Base-by-base conservation (phyloP, 2,888 invertebrate species). In the Caenorhabditis sp. region DNA sequence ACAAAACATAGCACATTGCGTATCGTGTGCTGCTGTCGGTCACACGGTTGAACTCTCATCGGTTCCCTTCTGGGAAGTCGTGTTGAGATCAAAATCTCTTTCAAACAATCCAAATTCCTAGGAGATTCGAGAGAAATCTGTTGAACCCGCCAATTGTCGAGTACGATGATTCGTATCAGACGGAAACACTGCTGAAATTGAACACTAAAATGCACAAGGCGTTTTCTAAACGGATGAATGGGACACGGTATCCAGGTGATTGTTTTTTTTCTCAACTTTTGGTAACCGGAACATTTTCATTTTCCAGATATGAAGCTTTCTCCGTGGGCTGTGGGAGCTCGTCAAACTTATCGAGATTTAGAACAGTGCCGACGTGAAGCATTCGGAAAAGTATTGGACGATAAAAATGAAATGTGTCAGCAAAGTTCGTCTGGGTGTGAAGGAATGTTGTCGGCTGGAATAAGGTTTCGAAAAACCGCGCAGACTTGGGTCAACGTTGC, bases 351-450 rank as follows among this genome's bases (percentile, higher is more conserved):
- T 58, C 62, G 77, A 10, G 66, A 77, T 24, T 53, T 77, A 24
- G 77, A 77, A 50, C 73, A 74, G 43, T 77, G 77, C 26, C 69
- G 77, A 24, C 61, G 66, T 0, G 77, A 77, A 31, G 77, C 70
- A 4, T 77, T 77, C 50, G 77, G 77, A 12, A 54, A 53, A 8
- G 57, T 27, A 1, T 58, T 77, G 1, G 63, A 67, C 49, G 77
- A 68, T 51, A 26, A 53, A 19, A 77, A 77, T 50, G 63, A 77
- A 58, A 77, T 77, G 68, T 77, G 77, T 31, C 77, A 77, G 31
- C 77, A 77, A 24, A 70, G 70, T 57, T 62, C 72, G 8, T 54
- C 77, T 1, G 77, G 77, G 6, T 76, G 76, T 49, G 70, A 65
- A 43, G 70, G 76, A 23, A 76, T 76, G 76, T 59, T 76, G 10